Conservation (phyloP, 2,797 vertebrate species). For the Macroramphosus scolopax region DNA sequence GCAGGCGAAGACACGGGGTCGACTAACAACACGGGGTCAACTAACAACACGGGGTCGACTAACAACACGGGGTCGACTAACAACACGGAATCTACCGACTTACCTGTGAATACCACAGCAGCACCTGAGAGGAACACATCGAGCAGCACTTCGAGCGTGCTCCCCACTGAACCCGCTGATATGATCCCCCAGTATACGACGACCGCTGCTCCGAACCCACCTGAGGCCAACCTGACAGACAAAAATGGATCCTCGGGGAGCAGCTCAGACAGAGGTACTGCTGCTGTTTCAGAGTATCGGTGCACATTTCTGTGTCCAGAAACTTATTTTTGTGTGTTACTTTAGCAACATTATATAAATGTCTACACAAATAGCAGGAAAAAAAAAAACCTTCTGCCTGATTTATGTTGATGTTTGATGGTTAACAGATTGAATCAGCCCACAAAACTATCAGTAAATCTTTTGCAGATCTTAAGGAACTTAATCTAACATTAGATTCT, state of each 20-base stretch:
- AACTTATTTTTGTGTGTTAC: conserved; percentile 2
- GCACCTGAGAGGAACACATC: background rate
- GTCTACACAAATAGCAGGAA: background rate
- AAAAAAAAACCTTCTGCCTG: background rate
- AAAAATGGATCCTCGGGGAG: conserved; percentile 9
- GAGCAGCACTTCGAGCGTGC: too few relatives aligned
- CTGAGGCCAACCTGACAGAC: conserved; percentile 44
- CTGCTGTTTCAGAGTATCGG: conserved; percentile 27
- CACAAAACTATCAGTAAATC: background rate
- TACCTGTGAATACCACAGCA: conserved; percentile 9
- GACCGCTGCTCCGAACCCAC: background rate
- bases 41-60: too few relatives aligned
- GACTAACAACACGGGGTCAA: conserved; percentile 2
- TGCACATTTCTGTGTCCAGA: conserved; percentile 6
- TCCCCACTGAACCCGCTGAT: too few relatives aligned
- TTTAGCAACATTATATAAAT: conserved; percentile 1
- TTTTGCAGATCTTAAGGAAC: conserved; percentile 4
- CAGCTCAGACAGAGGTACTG: conserved; percentile 60
- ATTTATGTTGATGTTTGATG: background rate
- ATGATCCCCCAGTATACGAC: conserved; percentile 5
- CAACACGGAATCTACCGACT: background rate
- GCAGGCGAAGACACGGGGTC: background rate
- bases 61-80: conserved; percentile 3
- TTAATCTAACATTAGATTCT: conserved; percentile 16
- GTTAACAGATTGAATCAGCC: background rate